Percentiles rank a stretch among this genome's conserved stretches.
These are phyloP conservation scores for Sebastes nivosus DNA, from an alignment of 2,797 vertebrate genomes.

Conservation along the genomic window DNA sequence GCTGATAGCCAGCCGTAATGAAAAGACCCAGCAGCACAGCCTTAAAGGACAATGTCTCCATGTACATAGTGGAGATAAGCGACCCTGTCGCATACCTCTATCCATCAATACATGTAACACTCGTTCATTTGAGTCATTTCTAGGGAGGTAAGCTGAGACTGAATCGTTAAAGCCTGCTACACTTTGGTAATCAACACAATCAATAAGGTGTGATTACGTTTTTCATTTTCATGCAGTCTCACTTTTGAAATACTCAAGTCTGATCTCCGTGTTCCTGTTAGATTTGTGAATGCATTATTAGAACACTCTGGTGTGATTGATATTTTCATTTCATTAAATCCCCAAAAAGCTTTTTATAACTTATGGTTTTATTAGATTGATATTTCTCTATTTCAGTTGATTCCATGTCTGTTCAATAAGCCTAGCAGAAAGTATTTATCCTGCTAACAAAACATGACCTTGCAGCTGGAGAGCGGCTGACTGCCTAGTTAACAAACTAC, in stretches of 20 bases:
- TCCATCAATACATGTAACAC: constrained; percentile 22
- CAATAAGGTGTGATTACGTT: constrained; percentile 14
- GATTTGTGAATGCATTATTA: background rate
- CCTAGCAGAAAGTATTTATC: constrained; percentile 1
- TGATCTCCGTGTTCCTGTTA: constrained; percentile 13
- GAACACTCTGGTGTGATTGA: background rate
- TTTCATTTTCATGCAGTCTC: background rate
- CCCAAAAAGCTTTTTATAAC: background rate
- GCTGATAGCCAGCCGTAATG: constrained; percentile 55
- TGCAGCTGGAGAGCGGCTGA: constrained; percentile 10
- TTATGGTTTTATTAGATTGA: background rate
- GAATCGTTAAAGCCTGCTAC: constrained; percentile 9
- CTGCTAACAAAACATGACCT: constrained; percentile 28
- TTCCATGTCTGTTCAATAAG: background rate
- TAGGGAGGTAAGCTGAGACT: background rate
- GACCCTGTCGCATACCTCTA: constrained; percentile 3
- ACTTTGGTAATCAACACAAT: constrained; percentile 5
- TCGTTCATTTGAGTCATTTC: constrained; percentile 7
- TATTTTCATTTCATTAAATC: constrained; percentile 11
- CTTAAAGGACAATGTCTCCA: constrained; percentile 28
- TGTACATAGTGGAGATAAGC: constrained; percentile 47
- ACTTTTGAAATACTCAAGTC: background rate
- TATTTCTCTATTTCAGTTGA: background rate
- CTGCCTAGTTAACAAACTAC: constrained; percentile 21
- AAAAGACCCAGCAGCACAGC: constrained; percentile 41